Evolutionary conservation across 37 sponge, comb jelly and placozoan species (phyloP), one percentile per base, ranked within the genome.

Genomic region (Petrosia ficiformis): DNA sequence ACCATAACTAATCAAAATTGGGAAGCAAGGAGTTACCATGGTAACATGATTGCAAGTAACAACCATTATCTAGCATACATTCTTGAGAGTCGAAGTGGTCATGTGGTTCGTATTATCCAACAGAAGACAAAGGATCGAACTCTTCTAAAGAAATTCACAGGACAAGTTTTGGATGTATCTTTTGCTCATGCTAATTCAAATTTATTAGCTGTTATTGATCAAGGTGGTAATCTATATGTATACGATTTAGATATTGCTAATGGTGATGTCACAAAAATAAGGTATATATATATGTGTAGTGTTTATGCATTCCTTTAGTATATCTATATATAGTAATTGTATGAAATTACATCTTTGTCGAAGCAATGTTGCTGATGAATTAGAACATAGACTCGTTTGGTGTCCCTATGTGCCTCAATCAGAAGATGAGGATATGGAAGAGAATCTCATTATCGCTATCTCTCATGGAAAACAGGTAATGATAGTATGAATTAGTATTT

Each of bases 61-160:
- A 73, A 67, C 31, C 61, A 79, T 34, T 94, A 84, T 65, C 28
- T 90, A 30, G 87, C 85, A 11, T 94, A 94, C 43, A 71, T 83
- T 22, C 37, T 94, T 40, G 80, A 79, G 54, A 87, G 87, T 3
- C 59, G 78, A 25, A 89, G 42, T 84, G 96, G 93, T 61, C 78
- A 81, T 41, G 78, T 96, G 2, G 48, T 96, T n/a, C 44, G 96
- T n/a, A 57, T 96, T 19, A 79, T 96, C 6, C 76, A 96, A 3
- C 74, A 44, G 19, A 42, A 32, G 58, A 89, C 80, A 39, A 78
- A 70, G 52, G 79, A 75, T 52, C 56, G 93, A 52, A 78, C 69
- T 19, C 84, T 96, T 0, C 74, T 96, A 26, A 96, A 96, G 78
- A 80, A 70, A 5, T 82, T 91, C 65, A 65, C 65, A 6, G 86